phyloP scores from a whole-genome alignment of 2,888 invertebrate species.

The Drosophila longiperda region DNA sequence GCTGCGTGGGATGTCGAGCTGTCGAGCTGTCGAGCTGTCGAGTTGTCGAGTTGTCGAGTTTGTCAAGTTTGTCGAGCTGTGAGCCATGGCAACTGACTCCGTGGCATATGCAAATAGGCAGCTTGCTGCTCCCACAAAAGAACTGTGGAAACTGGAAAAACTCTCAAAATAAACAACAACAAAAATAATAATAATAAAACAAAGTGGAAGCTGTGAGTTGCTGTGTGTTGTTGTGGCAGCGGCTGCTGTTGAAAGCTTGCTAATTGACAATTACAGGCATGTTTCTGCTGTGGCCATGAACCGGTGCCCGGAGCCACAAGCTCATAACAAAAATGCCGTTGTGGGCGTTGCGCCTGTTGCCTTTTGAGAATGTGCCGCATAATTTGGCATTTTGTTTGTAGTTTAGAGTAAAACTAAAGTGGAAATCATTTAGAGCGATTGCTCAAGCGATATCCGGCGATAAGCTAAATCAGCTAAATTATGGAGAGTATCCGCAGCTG shows the following conservation, averaged over 20 bases:
- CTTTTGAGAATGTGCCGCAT: constrained; percentile 43
- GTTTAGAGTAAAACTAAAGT: constrained; percentile 31
- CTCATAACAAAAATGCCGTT: constrained; percentile 21
- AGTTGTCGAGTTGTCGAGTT: constrained; percentile 1
- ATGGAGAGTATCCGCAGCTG: constrained; percentile 49
- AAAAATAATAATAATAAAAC: neutral
- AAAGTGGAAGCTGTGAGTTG: constrained; percentile 47
- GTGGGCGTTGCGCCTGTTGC: constrained; percentile 44
- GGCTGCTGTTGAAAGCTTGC: constrained; percentile 75
- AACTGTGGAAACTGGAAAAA: constrained; percentile 25
- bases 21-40: constrained; percentile 15
- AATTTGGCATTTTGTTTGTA: constrained; percentile 26
- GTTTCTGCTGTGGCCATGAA: constrained; percentile 50
- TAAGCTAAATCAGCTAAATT: constrained; percentile 49
- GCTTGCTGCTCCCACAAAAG: constrained; percentile 42
- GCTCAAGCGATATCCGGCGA: constrained; percentile 30
- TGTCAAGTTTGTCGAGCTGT: constrained; percentile 7
- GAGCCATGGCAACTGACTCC: constrained; percentile 37
- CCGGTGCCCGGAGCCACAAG: constrained; percentile 31
- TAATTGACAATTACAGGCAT: constrained; percentile 77
- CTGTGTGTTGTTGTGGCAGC: constrained; percentile 5
- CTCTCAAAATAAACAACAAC: constrained; percentile 7
- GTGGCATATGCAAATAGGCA: constrained; percentile 62
- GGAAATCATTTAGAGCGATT: constrained; percentile 51
- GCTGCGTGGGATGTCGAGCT: constrained; percentile 58